Evolutionary conservation across 2,888 invertebrate species (phyloP).

Genomic region (Drosophila anomelani): DNA sequence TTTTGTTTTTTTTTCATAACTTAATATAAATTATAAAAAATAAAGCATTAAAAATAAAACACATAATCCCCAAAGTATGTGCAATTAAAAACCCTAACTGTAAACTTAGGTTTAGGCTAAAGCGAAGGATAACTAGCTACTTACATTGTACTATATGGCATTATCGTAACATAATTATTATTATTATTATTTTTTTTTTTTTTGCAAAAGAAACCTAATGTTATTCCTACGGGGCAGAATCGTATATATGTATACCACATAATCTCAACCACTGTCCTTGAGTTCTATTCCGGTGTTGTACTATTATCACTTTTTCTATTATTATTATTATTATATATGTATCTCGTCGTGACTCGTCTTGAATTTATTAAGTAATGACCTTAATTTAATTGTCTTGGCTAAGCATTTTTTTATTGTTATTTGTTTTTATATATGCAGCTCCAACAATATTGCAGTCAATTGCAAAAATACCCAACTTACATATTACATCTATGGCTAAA

Average conservation of each 20-base stretch:
- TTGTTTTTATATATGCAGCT: slow-evolving; percentile 77
- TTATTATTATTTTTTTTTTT: slow-evolving; percentile 15
- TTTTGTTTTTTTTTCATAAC: slow-evolving; percentile 24
- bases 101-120: slow-evolving; percentile 47
- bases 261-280: slow-evolving; percentile 16
- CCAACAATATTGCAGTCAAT: slow-evolving; percentile 57
- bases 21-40: slow-evolving; percentile 3
- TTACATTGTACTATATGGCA: slow-evolving; percentile 56
- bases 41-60: slow-evolving; percentile 27
- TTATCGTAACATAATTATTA: slow-evolving; percentile 16
- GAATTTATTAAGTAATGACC: slow-evolving; percentile 40
- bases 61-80: slow-evolving; percentile 42
- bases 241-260: slow-evolving; percentile 5
- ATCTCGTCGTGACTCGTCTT: slow-evolving; percentile 15
- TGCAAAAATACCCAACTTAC: slow-evolving; percentile 28
- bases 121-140: slow-evolving; percentile 14
- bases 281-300: slow-evolving; percentile 42
- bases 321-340: neutral
- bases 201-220: slow-evolving; percentile 24
- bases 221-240: slow-evolving; percentile 41
- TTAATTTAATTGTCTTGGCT: slow-evolving; percentile 45
- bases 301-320: slow-evolving; percentile 6
- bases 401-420: slow-evolving; percentile 73
- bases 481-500: slow-evolving; percentile 41
- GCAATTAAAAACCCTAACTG: slow-evolving; percentile 53